A percentile compares a stretch with the other conserved stretches of the same genome.
Conservation (phyloP, 2,888 invertebrate genomes). For the Ecliptopera silaceata region DNA sequence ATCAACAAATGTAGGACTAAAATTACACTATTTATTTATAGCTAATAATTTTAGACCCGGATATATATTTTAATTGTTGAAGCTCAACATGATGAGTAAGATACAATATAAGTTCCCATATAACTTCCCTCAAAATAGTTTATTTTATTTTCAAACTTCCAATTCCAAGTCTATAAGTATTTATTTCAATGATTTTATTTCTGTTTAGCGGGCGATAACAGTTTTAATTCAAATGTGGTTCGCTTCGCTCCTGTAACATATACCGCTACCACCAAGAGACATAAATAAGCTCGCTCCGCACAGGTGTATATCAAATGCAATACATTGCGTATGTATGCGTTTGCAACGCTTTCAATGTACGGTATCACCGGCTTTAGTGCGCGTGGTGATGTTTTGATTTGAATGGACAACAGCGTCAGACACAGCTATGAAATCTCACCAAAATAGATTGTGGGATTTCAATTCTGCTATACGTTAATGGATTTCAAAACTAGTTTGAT, state of each 20-base stretch:
- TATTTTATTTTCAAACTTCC: too few relatives aligned
- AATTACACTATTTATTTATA: too few relatives aligned
- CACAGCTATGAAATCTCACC: neutral
- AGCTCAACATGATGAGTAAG: too few relatives aligned
- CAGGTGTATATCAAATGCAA: conserved; percentile 61
- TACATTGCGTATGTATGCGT: conserved; percentile 49
- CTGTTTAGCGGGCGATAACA: neutral
- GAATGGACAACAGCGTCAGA: conserved; percentile 20
- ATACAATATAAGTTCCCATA: too few relatives aligned
- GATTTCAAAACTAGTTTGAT: too few relatives aligned
- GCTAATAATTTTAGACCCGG: too few relatives aligned
- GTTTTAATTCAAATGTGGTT: neutral
- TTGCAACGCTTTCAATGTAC: conserved; percentile 29
- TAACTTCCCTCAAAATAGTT: too few relatives aligned
- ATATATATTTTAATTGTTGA: too few relatives aligned
- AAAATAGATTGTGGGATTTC: conserved; percentile 1
- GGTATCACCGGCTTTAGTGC: conserved; percentile 15
- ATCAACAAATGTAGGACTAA: too few relatives aligned
- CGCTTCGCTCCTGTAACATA: conserved; percentile 18
- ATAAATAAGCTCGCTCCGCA: conserved; percentile 67
- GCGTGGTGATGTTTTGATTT: conserved; percentile 21
- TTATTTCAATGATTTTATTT: too few relatives aligned
- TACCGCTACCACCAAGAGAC: conserved; percentile 40
- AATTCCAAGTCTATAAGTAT: too few relatives aligned
- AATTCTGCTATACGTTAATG: neutral